Conservation (phyloP, 2,113 vertebrate genomes). For the Heterocephalus glaber region DNA sequence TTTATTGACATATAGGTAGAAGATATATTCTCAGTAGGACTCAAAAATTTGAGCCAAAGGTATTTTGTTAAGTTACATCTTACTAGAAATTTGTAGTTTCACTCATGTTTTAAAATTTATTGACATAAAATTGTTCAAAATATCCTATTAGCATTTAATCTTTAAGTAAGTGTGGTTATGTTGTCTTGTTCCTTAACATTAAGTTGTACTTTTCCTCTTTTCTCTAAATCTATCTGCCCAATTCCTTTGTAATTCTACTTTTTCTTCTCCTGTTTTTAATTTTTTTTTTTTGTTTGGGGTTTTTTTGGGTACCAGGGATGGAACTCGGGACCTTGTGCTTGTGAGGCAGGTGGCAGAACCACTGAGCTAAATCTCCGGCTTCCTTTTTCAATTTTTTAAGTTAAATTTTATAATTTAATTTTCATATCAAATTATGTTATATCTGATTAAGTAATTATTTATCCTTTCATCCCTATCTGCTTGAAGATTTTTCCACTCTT, state of each 20-base stretch:
- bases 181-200: background rate
- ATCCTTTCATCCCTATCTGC: background rate
- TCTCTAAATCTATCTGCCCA: background rate
- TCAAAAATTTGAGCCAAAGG: background rate
- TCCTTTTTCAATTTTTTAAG: background rate
- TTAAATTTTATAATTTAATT: background rate
- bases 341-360: too few species aligned
- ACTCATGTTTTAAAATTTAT: background rate
- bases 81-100: background rate
- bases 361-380: too few species aligned
- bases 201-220: background rate
- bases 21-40: background rate
- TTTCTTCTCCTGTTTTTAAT: background rate
- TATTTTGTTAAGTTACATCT: too few species aligned
- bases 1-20: background rate
- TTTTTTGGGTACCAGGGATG: too few species aligned
- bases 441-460: background rate
- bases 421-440: background rate
- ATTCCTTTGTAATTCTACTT: background rate
- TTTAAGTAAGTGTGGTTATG: background rate
- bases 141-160: background rate
- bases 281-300: too few species aligned
- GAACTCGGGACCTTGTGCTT: too few species aligned
- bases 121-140: background rate
- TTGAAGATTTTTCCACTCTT: background rate